Base-by-base conservation (phyloP, 92 coral and sea anemone genomes). In the Zoanthus gigantus region DNA sequence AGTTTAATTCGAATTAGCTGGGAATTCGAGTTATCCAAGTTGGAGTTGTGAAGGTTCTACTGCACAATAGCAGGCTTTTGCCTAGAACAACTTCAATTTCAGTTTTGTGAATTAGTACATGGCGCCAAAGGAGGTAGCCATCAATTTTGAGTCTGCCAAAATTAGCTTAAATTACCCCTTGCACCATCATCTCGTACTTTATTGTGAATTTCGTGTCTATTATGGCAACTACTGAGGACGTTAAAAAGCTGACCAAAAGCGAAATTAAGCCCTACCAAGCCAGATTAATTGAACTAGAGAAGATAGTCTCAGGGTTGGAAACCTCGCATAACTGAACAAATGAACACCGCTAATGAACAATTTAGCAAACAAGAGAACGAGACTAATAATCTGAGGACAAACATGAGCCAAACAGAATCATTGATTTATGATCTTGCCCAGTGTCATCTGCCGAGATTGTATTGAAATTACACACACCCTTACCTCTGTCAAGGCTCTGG, bases 251-350 rank as follows among this genome's bases (percentile, higher is more conserved):
- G 32, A n/a, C 28, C 28, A 67, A 67, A 67, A 67, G 72, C 32
- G n/a, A 17, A n/a, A 67, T 67, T 3, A 37, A 67, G 32, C 72
- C 72, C n/a, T 67, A 67, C 72, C 72, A 67, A 67, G 75, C 75
- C 17, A 31, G 75, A 71, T 30, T 71, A 3, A 30, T 5, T 30
- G 47, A 71, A 5, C 46, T 71, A 13, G 75, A 71, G 75, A 71
- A 71, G 75, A 71, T 30, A 28, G 75, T 71, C 45, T 71, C 23
- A 14, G 75, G 75, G 32, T 7, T 71, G 75, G 75, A 71, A 71
- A 71, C 75, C 75, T 29, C 75, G 31, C 32, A 71, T 47, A 30
- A 30, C 46, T 71, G 75, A 71, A 4, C 75, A 71, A 71, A 5
- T 71, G 75, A 71, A 71, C 30, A 71, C 13, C 45, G 32, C 9